Evolutionary conservation across 2,113 vertebrate species (phyloP).

Genomic region (Salvelinus sp.): DNA sequence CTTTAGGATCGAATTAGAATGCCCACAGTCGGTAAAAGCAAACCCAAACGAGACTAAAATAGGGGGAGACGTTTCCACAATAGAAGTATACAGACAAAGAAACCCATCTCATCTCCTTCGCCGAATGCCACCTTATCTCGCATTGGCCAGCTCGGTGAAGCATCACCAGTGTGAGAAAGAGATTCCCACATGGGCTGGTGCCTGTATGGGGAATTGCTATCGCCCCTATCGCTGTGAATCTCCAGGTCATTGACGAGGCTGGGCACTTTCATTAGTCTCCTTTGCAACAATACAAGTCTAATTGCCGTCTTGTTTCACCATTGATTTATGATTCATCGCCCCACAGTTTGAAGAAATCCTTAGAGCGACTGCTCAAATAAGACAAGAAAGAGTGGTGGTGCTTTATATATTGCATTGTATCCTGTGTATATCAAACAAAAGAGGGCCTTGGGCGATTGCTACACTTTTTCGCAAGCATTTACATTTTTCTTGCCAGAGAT

Average conservation of each 20-base stretch:
- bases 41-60: slow-evolving; percentile 49
- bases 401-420: slow-evolving; percentile 66
- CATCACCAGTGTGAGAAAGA: slow-evolving; percentile 28
- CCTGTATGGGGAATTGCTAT: slow-evolving; percentile 65
- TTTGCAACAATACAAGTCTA: slow-evolving; percentile 69
- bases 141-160: slow-evolving; percentile 48
- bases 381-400: slow-evolving; percentile 70
- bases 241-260: slow-evolving; percentile 72
- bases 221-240: slow-evolving; percentile 44
- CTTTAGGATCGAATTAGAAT: slow-evolving; percentile 44
- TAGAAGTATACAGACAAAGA: slow-evolving; percentile 64
- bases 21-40: slow-evolving; percentile 45
- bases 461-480: slow-evolving; percentile 52
- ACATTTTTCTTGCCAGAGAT: slow-evolving; percentile 50
- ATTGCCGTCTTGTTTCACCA: slow-evolving; percentile 72
- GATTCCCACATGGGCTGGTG: slow-evolving; percentile 29
- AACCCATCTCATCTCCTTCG: slow-evolving; percentile 46
- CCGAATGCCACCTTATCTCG: slow-evolving; percentile 60
- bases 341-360: slow-evolving; percentile 74
- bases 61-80: slow-evolving; percentile 46
- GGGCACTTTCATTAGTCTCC: slow-evolving; percentile 74
- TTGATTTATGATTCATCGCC: slow-evolving; percentile 73
- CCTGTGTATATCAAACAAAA: slow-evolving; percentile 46
- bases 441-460: slow-evolving; percentile 41
- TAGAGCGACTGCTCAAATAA: slow-evolving; percentile 73